Conservation (phyloP, 1,140 invertebrate genomes). For the fruit fly (Drosophila melanogaster) region Release_6_plus_ISO1_MT NT_037436.4:9964501-9965000, state of each 20-base stretch:
- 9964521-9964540: slow-evolving; percentile 39
- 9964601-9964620: slow-evolving; percentile 23
- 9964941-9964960: slow-evolving; percentile 46
- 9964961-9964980: slow-evolving; percentile 76
- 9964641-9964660: slow-evolving; percentile 35
- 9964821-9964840: slow-evolving; percentile 63
- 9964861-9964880: slow-evolving; percentile 79
- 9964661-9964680: slow-evolving; percentile 31
- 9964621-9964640: slow-evolving; percentile 27
- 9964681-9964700: slow-evolving; percentile 20
- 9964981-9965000: slow-evolving; percentile 78
- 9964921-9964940: slow-evolving; percentile 43
- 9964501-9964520: slow-evolving; percentile 25
- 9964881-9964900: slow-evolving; percentile 82
- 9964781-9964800: background rate
- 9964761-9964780: slow-evolving; percentile 27
- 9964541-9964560: slow-evolving; percentile 21
- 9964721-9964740: slow-evolving; percentile 37
- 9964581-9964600: slow-evolving; percentile 8
- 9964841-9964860: slow-evolving; percentile 66
- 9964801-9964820: slow-evolving; percentile 35
- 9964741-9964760: slow-evolving; percentile 43
- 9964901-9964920: slow-evolving; percentile 82
- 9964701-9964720: slow-evolving; percentile 22
- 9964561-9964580: background rate